Conservation (phyloP, 2,797 vertebrate species). For the Rhinella marina region DNA sequence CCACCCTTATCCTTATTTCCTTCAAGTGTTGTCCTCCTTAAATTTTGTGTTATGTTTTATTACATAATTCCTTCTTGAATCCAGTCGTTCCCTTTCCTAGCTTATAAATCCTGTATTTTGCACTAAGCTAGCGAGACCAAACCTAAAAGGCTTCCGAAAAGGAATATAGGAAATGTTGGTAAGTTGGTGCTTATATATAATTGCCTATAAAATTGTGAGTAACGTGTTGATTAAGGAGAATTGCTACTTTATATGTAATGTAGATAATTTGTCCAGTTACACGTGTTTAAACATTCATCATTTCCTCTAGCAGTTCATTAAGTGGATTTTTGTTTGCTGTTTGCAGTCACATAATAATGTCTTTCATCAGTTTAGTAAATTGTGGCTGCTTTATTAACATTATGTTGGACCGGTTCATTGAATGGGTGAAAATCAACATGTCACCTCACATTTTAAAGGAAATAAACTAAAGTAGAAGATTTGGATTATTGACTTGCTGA, state of each 20-base stretch:
- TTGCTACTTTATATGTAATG: not conserved
- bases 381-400: slow-evolving; percentile 12
- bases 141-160: not conserved
- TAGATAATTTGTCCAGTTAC: slow-evolving; percentile 33
- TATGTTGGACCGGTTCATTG: not conserved
- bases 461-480: not conserved
- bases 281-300: slow-evolving; percentile 30
- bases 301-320: slow-evolving; percentile 28
- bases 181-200: not conserved
- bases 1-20: no score
- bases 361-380: slow-evolving; percentile 31
- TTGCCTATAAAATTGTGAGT: slow-evolving; percentile 2
- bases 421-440: slow-evolving; percentile 4
- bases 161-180: not conserved
- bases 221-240: not conserved
- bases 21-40: not conserved
- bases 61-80: not conserved
- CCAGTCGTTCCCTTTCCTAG: not conserved
- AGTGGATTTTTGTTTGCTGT: slow-evolving; percentile 21
- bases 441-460: not conserved
- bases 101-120: not conserved
- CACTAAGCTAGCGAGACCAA: not conserved
- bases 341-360: slow-evolving; percentile 33
- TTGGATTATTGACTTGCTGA: not conserved
- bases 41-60: no score